phyloP scores from a whole-genome alignment of 2,888 invertebrate genomes.

The Lypha dubia region DNA sequence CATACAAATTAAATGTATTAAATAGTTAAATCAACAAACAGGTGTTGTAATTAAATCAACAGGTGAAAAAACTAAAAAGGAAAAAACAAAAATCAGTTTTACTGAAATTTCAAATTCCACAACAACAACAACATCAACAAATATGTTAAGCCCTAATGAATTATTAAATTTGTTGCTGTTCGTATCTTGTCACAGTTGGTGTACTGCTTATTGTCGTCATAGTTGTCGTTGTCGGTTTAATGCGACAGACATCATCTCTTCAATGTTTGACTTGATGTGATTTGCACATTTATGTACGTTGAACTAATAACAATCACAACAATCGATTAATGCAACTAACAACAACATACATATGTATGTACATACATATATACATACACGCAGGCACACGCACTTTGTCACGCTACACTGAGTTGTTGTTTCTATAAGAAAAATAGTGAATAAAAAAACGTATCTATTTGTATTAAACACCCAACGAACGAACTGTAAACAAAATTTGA shows the following conservation, averaged over 20 bases:
- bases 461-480: constrained; percentile 32
- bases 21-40: constrained; percentile 11
- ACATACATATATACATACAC: too few species aligned
- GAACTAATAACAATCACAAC: constrained; percentile 47
- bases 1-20: neutral
- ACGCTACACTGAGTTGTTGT: constrained; percentile 67
- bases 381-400: constrained; percentile 39
- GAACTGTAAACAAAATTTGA: constrained; percentile 17
- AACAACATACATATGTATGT: constrained; percentile 23
- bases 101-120: neutral
- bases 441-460: constrained; percentile 1
- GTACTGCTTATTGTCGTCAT: constrained; percentile 17
- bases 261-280: constrained; percentile 32
- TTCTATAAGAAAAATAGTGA: constrained; percentile 40
- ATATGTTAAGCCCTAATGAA: constrained; percentile 37
- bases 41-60: constrained; percentile 41
- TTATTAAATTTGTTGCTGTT: constrained; percentile 38
- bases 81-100: neutral
- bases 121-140: constrained; percentile 9
- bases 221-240: constrained; percentile 25
- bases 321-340: constrained; percentile 52
- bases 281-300: constrained; percentile 31
- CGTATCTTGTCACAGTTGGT: constrained; percentile 24
- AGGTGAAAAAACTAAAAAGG: constrained; percentile 35
- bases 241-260: constrained; percentile 51